phyloP scores from a whole-genome alignment of 2,888 invertebrate genomes.

The Fissipunctia ypsillon region DNA sequence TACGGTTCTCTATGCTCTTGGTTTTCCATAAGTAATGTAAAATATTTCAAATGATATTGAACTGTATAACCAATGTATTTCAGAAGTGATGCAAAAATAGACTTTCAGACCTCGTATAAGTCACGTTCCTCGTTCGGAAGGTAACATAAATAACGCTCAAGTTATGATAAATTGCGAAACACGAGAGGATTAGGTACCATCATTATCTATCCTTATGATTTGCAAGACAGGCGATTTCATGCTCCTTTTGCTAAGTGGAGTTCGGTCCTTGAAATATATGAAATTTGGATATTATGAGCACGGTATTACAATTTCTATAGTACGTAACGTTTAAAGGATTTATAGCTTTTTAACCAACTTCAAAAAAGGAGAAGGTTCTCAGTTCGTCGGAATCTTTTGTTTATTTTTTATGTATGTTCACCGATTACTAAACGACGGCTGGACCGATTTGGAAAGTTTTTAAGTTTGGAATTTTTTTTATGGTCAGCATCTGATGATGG shows the following conservation, averaged over 20 bases:
- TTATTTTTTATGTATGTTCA: no score
- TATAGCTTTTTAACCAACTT: no score
- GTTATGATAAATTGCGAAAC: constrained; percentile 58
- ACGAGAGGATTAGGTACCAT: constrained; percentile 42
- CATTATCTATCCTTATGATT: constrained; percentile 41
- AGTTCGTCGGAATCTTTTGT: no score
- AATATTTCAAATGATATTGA: constrained; percentile 17
- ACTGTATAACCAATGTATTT: constrained; percentile 14
- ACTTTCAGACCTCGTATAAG: constrained; percentile 14
- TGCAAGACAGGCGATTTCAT: constrained; percentile 39
- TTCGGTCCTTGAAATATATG: constrained; percentile 45
- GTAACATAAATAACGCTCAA: constrained; percentile 59
- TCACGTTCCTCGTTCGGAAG: constrained; percentile 24
- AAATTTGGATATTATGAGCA: constrained; percentile 16
- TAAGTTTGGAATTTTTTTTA: no score
- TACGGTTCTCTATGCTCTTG: neutral
- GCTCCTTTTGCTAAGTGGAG: constrained; percentile 8
- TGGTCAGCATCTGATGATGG: no score
- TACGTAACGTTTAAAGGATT: neutral
- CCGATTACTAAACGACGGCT: no score
- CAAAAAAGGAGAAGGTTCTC: no score
- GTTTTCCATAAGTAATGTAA: neutral
- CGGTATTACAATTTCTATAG: neutral
- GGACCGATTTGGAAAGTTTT: no score
- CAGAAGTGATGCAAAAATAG: constrained; percentile 28